These are phyloP conservation scores for Podocnemis expansa DNA, from an alignment of 2,113 vertebrate genomes.

Conservation along the genomic window DNA sequence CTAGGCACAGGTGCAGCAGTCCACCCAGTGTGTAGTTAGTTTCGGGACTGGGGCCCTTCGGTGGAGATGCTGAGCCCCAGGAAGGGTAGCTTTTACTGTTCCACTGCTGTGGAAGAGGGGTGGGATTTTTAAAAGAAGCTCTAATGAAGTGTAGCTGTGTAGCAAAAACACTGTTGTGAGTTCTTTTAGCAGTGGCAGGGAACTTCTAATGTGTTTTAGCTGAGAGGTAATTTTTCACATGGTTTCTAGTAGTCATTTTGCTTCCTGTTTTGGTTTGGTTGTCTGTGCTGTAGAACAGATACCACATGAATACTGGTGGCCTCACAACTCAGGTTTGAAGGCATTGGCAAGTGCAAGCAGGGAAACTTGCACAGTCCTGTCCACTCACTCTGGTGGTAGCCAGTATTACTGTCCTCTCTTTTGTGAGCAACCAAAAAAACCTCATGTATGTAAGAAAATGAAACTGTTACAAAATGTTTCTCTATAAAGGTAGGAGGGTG, in stretches of 20 bases:
- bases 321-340: background rate
- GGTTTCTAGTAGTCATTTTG: constrained; percentile 46
- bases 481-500: constrained; percentile 21
- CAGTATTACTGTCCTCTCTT: background rate
- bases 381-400: background rate
- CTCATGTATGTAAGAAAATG: too few relatives aligned
- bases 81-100: background rate
- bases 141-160: background rate
- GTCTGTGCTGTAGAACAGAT: background rate
- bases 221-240: constrained; percentile 41
- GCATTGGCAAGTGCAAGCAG: constrained; percentile 13
- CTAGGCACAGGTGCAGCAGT: background rate
- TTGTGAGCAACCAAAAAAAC: background rate
- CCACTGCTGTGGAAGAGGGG: background rate
- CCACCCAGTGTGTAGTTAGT: background rate
- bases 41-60: background rate
- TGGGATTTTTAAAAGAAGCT: background rate
- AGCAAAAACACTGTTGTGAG: constrained; percentile 5
- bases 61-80: background rate
- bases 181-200: constrained; percentile 17
- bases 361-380: background rate
- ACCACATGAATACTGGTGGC: background rate
- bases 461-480: background rate
- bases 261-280: constrained; percentile 46
- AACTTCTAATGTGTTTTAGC: background rate